Conservation (phyloP, 35 echinoderm and acorn worm species). For the Ophiothrix spiculata region DNA sequence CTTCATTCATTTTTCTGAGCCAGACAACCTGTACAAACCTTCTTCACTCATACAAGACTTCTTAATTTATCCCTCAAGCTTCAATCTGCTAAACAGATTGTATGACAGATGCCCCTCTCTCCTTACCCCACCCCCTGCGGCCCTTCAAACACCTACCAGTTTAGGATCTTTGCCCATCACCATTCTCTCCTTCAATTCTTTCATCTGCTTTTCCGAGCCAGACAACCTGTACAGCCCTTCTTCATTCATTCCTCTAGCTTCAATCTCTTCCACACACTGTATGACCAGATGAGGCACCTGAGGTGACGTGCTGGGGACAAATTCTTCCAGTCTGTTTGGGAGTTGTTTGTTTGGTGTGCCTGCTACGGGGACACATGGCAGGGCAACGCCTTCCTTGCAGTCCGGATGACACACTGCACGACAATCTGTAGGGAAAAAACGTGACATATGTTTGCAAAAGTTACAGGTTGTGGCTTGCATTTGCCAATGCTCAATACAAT, state of each 20-base stretch:
- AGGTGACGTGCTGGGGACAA: slow-evolving; percentile 56
- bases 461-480: background rate
- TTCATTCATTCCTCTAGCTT: slow-evolving; percentile 75
- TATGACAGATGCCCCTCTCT: slow-evolving; percentile 67
- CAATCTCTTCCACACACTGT: slow-evolving; percentile 80
- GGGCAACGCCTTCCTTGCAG: slow-evolving; percentile 66
- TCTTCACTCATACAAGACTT: slow-evolving; percentile 89
- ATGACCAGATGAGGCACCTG: slow-evolving; percentile 79
- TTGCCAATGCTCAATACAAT: too few species aligned
- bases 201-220: slow-evolving; percentile 78
- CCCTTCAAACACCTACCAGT: slow-evolving; percentile 87
- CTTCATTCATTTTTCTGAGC: slow-evolving; percentile 73
- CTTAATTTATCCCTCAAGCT: slow-evolving; percentile 49
- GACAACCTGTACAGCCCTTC: slow-evolving; percentile 84
- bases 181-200: slow-evolving; percentile 80
- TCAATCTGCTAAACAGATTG: slow-evolving; percentile 80
- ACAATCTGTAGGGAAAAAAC: slow-evolving; percentile 60
- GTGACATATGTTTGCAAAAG: too few species aligned
- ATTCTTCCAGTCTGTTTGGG: slow-evolving; percentile 43
- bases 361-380: slow-evolving; percentile 75
- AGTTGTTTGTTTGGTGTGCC: slow-evolving; percentile 63
- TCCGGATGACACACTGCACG: slow-evolving; percentile 92
- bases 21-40: slow-evolving; percentile 78
- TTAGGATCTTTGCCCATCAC: slow-evolving; percentile 79
- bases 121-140: slow-evolving; percentile 74